Conservation (phyloP, 2,797 vertebrate species). For the Triplophysa yarkandensis region DNA sequence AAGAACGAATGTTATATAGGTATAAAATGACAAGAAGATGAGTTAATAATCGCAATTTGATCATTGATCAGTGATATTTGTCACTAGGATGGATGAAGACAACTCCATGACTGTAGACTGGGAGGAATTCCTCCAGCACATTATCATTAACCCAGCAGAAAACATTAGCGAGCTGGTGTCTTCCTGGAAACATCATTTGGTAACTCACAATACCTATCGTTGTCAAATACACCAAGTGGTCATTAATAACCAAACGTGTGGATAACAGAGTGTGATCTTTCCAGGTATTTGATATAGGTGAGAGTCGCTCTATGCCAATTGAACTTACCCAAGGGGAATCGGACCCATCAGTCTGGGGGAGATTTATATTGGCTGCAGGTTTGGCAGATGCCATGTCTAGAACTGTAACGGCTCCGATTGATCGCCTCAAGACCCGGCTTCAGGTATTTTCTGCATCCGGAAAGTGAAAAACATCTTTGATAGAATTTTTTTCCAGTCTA, state of each 20-base stretch:
- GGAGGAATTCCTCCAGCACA: conserved; percentile 75
- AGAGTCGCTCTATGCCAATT: conserved; percentile 73
- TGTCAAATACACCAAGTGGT: not conserved
- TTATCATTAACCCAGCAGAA: conserved; percentile 67
- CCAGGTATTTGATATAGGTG: conserved; percentile 78
- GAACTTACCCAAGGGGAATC: conserved; percentile 69
- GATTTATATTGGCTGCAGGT: conserved; percentile 72
- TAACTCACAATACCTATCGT: conserved; percentile 40
- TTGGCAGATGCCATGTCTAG: conserved; percentile 74
- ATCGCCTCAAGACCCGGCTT: conserved; percentile 76
- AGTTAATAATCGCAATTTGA: no score
- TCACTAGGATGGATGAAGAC: conserved; percentile 75
- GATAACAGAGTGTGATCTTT: not conserved
- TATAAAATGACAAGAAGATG: no score
- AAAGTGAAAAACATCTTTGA: no score
- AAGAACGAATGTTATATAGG: no score
- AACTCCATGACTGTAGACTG: conserved; percentile 78
- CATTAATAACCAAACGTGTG: not conserved
- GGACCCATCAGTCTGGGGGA: conserved; percentile 67
- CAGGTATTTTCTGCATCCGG: conserved; percentile 67
- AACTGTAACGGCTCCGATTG: conserved; percentile 75
- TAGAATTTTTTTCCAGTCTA: no score
- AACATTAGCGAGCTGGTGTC: conserved; percentile 74
- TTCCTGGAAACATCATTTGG: conserved; percentile 77
- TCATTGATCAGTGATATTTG: conserved; percentile 22